These are phyloP conservation scores for Acanthurus leucopareius DNA, from an alignment of 2,797 vertebrate species.

Conservation along the genomic window DNA sequence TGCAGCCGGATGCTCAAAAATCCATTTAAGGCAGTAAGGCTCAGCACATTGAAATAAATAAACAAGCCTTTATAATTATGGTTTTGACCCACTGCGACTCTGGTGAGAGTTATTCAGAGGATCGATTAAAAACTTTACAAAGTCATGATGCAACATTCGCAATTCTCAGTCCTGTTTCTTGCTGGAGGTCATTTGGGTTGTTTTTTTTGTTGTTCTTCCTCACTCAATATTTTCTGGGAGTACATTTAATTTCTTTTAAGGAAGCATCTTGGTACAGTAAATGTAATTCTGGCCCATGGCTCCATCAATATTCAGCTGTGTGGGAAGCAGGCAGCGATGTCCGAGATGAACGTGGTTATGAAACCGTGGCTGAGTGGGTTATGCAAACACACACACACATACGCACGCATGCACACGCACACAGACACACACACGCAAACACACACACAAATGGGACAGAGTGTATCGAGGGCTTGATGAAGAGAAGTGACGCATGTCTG, in stretches of 20 bases:
- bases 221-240: background rate
- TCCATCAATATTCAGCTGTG: slow-evolving; percentile 68
- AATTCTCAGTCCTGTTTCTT: background rate
- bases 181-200: background rate
- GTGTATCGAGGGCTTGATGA: slow-evolving; percentile 36
- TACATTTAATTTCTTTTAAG: slow-evolving; percentile 34
- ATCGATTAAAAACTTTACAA: background rate
- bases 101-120: background rate
- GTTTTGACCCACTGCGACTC: background rate
- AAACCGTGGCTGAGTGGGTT: slow-evolving; percentile 72
- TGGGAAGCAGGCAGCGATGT: slow-evolving; percentile 69
- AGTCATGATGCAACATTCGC: background rate
- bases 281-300: slow-evolving; percentile 43
- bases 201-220: background rate
- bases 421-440: background rate
- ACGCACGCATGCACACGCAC: too few relatives aligned
- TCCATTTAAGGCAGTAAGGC: background rate
- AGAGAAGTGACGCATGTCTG: slow-evolving; percentile 47
- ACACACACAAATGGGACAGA: slow-evolving; percentile 4
- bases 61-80: too few relatives aligned
- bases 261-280: slow-evolving; percentile 25
- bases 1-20: background rate
- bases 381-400: slow-evolving; percentile 63
- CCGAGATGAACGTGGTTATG: slow-evolving; percentile 63
- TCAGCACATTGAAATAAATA: background rate